Evolutionary conservation across 2,888 invertebrate genomes (phyloP).

Genomic region (Anoncus sp.): DNA sequence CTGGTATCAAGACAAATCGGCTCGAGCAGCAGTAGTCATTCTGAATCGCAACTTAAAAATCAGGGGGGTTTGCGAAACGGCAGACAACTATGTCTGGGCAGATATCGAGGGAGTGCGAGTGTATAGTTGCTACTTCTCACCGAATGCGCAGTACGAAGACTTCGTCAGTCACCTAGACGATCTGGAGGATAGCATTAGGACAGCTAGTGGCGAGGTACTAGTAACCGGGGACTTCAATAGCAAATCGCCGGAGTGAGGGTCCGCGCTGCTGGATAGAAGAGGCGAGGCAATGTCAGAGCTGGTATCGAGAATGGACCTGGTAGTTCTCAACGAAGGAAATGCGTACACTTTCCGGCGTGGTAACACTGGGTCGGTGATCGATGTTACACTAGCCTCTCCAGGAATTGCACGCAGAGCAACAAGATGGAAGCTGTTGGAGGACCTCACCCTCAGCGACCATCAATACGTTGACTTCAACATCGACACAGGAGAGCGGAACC

Average conservation of each 20-base stretch:
- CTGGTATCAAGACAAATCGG: conserved; percentile 39
- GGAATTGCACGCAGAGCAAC: conserved; percentile 8
- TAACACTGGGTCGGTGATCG: conserved; percentile 34
- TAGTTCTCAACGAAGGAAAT: conserved; percentile 42
- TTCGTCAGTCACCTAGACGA: neutral
- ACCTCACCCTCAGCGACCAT: conserved; percentile 59
- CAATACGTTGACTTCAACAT: conserved; percentile 43
- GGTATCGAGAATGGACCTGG: conserved; percentile 31
- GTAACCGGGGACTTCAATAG: conserved; percentile 34
- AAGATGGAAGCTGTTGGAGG: conserved; percentile 50
- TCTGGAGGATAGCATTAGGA: neutral
- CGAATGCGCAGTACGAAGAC: neutral
- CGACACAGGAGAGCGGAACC: neutral
- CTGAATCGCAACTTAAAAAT: neutral
- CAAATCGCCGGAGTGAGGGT: conserved; percentile 48
- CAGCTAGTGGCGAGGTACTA: neutral
- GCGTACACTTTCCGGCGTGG: conserved; percentile 35
- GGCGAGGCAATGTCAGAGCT: conserved; percentile 42
- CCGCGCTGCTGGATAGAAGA: conserved; percentile 42
- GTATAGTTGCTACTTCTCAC: conserved; percentile 6
- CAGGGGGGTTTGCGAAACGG: no score
- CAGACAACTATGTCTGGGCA: no score
- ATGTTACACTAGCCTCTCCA: conserved; percentile 35
- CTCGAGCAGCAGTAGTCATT: conserved; percentile 31
- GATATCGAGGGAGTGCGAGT: neutral